These are phyloP conservation scores for Lepus europaeus DNA, from an alignment of 2,113 vertebrate genomes.

Conservation along the genomic window DNA sequence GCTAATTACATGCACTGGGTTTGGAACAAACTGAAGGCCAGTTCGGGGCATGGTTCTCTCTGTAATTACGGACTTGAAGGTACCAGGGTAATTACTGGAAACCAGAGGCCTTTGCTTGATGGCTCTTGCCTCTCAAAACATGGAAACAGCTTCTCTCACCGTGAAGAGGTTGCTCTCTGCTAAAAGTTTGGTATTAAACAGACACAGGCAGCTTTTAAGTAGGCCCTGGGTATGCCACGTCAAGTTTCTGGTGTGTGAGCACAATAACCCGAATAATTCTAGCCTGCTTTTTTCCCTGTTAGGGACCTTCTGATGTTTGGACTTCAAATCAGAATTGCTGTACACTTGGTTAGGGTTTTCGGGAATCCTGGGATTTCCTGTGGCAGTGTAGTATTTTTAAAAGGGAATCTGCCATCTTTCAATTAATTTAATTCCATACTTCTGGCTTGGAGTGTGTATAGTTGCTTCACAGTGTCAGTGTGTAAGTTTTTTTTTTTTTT, in stretches of 20 bases:
- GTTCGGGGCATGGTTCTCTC: conserved; percentile 84
- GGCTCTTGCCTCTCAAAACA: conserved; percentile 77
- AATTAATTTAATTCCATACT: background rate
- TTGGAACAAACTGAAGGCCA: conserved; percentile 87
- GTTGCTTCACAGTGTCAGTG: background rate
- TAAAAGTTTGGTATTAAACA: conserved; percentile 67
- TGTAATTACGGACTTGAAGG: conserved; percentile 89
- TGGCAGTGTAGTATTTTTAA: background rate
- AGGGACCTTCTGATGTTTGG: conserved; percentile 37
- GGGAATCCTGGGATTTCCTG: background rate
- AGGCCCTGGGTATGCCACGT: background rate
- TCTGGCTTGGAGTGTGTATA: background rate
- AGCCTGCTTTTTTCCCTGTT: background rate
- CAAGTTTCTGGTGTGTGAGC: background rate
- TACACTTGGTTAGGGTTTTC: background rate
- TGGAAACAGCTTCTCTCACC: conserved; percentile 57
- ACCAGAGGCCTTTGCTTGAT: conserved; percentile 85
- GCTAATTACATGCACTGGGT: conserved; percentile 93
- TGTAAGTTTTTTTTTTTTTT: too few species aligned
- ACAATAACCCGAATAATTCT: background rate
- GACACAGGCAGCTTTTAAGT: background rate
- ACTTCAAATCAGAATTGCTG: conserved; percentile 36
- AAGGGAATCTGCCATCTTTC: background rate
- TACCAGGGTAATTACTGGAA: conserved; percentile 87
- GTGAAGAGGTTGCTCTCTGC: conserved; percentile 40